Base-by-base conservation (phyloP, 2,888 invertebrate species). In the Pristionchus entomophagus region DNA sequence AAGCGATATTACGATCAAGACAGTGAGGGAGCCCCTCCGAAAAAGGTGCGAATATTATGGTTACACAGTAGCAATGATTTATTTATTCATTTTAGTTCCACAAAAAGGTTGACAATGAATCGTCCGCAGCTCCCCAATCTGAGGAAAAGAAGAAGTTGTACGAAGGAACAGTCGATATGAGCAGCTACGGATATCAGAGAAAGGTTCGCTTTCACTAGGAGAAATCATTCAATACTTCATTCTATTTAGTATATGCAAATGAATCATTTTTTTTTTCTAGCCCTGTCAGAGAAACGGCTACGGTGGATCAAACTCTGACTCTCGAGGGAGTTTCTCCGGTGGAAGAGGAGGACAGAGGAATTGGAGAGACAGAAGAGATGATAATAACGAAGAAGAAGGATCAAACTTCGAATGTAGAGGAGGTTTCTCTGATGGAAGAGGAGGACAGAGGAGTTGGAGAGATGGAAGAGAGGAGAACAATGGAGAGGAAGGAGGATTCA, bases 401-500 rank as follows among this genome's bases (percentile, higher is more conserved):
- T 41, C 29, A 80, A 51, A 51, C 51, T 8, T 17, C 32, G 78
- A 32, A 32, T 19, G 78, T 51, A 49, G 78, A 65, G 65, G 65
- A 29, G 49, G 65, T n/a, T 80, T 80, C 51, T 8, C 22, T 51
- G 78, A 32, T 51, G 35, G 78, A 80, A 49, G 78, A 65, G 65
- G 65, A 29, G 49, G 65, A 38, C 53, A 53, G 59, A n/a, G 83
- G 29, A 62, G 45, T 73, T 53, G 82, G 59, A 59, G 69, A 45
- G 69, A 78, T 0, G 59, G 59, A 86, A 19, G 29, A 59, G 65
- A 51, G 14, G 38, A 69, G 10, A 32, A 22, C 5, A 82, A 59
- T 59, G 59, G 82, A 82, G 82, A 82, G 22, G 82, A 59, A 38
- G 82, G 81, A 35, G 53, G 82, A 82, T 82, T 45, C 41, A 29